Percentiles rank a stretch among this genome's conserved stretches.
Conservation (phyloP, 2,113 vertebrate species). For the Panurus biarmicus region DNA sequence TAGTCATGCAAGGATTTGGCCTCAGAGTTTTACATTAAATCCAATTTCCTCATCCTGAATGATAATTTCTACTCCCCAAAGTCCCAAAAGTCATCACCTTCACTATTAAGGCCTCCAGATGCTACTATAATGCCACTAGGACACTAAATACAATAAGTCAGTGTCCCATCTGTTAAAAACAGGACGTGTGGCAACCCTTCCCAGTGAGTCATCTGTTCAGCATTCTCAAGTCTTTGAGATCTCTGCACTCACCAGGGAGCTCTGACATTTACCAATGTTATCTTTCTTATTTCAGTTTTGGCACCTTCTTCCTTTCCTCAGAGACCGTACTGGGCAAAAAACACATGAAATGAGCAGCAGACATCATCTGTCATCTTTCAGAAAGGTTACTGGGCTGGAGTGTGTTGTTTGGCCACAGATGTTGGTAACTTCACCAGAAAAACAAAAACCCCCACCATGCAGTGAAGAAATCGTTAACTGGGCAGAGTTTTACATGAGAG, state of each 20-base stretch:
- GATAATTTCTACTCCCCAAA: neutral
- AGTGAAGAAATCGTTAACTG: neutral
- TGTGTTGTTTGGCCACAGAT: constrained; percentile 29
- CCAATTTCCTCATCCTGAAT: neutral
- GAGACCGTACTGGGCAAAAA: neutral
- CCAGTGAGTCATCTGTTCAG: constrained; percentile 56
- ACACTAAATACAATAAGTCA: neutral
- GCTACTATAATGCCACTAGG: neutral
- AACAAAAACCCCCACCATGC: neutral
- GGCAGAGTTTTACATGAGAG: neutral
- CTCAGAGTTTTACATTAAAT: neutral
- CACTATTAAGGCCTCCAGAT: neutral
- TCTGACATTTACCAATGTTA: constrained; percentile 68
- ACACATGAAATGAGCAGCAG: constrained; percentile 12
- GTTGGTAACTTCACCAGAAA: constrained; percentile 31
- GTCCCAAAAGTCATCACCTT: neutral
- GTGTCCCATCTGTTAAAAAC: constrained; percentile 27
- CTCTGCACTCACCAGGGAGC: constrained; percentile 51
- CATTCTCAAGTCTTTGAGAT: constrained; percentile 27
- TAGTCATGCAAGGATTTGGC: neutral
- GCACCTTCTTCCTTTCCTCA: constrained; percentile 21
- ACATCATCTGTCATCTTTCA: constrained; percentile 30
- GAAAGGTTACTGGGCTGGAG: constrained; percentile 37
- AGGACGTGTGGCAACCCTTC: constrained; percentile 26
- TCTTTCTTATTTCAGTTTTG: constrained; percentile 70